Conservation (phyloP, 2,113 vertebrate genomes). For the Symphodus melops region DNA sequence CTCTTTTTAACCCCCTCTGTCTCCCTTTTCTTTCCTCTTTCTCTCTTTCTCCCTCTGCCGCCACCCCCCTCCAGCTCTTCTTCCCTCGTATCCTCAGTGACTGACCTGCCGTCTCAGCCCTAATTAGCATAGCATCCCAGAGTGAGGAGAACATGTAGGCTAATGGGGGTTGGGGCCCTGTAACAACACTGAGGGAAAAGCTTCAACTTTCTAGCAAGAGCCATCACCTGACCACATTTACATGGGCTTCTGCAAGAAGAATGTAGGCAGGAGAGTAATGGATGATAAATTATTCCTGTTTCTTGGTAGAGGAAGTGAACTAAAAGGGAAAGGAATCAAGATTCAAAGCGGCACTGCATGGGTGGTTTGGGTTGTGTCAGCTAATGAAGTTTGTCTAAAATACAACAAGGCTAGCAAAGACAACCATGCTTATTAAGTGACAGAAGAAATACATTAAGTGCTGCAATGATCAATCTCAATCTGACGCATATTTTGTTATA, state of each 20-base stretch:
- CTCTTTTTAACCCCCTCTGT: constrained; percentile 23
- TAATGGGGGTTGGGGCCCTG: constrained; percentile 70
- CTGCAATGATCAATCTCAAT: neutral
- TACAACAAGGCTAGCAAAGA: constrained; percentile 14
- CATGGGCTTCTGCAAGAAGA: constrained; percentile 53
- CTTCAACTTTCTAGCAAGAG: constrained; percentile 68
- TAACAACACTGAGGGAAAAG: constrained; percentile 66
- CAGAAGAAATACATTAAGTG: neutral
- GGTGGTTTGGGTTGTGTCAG: constrained; percentile 38
- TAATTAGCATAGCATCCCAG: constrained; percentile 83
- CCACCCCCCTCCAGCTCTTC: constrained; percentile 7
- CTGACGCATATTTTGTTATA: no score
- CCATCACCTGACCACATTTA: constrained; percentile 72
- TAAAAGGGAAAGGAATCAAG: constrained; percentile 40
- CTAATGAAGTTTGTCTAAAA: constrained; percentile 19
- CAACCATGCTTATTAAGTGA: constrained; percentile 1
- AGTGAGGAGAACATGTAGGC: constrained; percentile 76
- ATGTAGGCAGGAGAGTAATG: constrained; percentile 49
- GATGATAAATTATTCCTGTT: constrained; percentile 65
- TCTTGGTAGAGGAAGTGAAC: constrained; percentile 47
- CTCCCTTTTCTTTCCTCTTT: constrained; percentile 42
- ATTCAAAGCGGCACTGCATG: constrained; percentile 49
- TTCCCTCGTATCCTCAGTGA: constrained; percentile 64
- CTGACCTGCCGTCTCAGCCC: constrained; percentile 64
- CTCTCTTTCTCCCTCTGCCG: constrained; percentile 19